Percentiles rank a stretch among this genome's conserved stretches.
Conservation (phyloP, 2,888 invertebrate species). For the Cosmia pyralina region DNA sequence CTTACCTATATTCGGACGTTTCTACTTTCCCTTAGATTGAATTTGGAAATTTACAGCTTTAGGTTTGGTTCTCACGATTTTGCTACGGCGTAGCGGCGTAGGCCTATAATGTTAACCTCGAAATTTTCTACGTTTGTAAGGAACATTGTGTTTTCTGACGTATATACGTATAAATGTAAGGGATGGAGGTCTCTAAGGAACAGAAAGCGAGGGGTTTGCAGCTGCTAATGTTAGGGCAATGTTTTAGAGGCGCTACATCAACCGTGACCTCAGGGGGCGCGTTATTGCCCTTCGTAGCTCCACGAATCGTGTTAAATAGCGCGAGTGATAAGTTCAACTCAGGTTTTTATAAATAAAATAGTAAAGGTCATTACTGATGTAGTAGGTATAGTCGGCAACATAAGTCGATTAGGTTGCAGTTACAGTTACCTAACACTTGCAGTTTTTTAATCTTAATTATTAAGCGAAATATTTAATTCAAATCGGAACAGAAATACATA, state of each 20-base stretch:
- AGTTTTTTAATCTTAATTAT: too few relatives aligned
- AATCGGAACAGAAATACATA: too few relatives aligned
- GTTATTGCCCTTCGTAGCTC: constrained; percentile 43
- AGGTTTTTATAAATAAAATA: constrained; percentile 26
- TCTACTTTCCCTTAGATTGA: constrained; percentile 46
- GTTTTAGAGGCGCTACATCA: constrained; percentile 55
- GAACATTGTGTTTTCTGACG: not conserved
- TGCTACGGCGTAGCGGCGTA: constrained; percentile 26
- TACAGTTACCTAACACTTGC: too few relatives aligned
- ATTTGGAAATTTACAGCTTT: constrained; percentile 20
- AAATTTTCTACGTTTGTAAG: not conserved
- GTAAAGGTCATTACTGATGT: not conserved
- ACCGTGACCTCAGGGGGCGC: constrained; percentile 50
- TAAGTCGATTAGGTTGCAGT: too few relatives aligned
- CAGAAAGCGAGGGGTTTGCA: constrained; percentile 26
- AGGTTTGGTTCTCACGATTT: constrained; percentile 2
- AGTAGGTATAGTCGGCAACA: too few relatives aligned
- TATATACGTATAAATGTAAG: constrained; percentile 6
- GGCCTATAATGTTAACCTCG: not conserved
- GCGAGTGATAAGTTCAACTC: constrained; percentile 21
- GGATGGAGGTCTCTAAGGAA: constrained; percentile 30
- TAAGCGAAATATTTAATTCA: too few relatives aligned
- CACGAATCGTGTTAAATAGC: constrained; percentile 23
- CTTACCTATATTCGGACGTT: constrained; percentile 53
- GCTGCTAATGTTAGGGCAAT: constrained; percentile 39